Base-by-base conservation (phyloP, 2,888 invertebrate genomes). In the Acleris laterana region DNA sequence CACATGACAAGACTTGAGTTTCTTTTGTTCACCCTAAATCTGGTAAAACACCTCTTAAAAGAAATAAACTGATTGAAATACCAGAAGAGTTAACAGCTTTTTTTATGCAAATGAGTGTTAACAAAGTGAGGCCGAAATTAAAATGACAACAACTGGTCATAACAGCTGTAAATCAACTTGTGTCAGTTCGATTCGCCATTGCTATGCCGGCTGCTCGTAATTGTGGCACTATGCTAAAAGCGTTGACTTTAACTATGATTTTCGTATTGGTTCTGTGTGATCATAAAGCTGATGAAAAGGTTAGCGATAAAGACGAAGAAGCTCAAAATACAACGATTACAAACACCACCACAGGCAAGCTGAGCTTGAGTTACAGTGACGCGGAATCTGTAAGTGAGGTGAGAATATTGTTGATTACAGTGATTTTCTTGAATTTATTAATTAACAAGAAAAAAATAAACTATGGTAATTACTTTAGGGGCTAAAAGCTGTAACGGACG, bases 101-200 rank as follows among this genome's bases (percentile, higher is more conserved):
- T 60, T 56, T 61, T 65, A 65, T 65, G 61, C 44, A 65, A 65
- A 65, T 62, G 6, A 38, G 17, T 46, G 38, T 62, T 56, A 61
- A 62, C 51, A 66, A 57, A 62, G 61, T 57, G 61, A 56, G 48
- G 51, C 66, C 46, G 44, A 62, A 62, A 66, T 66, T 66, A 66
- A 48, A 62, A 66, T 66, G 62, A 62, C 66, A 66, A 66, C 62
- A 51, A 42, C 22, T 51, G 3, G 61, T 57, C 61, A 61, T 16
- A 66, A 62, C 66, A 57, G 56, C 66, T 66, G 66, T 57, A 62
- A 51, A 62, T 62, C 62, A 61, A 57, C 61, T 7, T 46, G 19
- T 25, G 60, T 48, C 62, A 66, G 62, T 57, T 57, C 61, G 38
- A 38, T 62, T 62, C 61, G 51, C 28, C 46, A 44, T 51, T 19